Evolutionary conservation across 2,888 invertebrate species (phyloP).

Genomic region (Blomia tropicalis): DNA sequence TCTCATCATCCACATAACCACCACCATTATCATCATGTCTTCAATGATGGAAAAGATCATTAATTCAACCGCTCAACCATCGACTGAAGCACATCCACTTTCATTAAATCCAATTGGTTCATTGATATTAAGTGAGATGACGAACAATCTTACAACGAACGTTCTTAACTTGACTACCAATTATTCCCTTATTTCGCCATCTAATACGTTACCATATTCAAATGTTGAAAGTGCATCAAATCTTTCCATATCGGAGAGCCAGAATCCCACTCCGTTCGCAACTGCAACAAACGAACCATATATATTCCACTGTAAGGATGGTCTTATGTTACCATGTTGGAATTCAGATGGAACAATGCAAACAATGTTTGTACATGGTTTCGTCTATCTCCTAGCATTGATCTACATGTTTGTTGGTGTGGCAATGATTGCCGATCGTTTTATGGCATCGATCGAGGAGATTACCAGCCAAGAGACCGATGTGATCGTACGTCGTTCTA

Average conservation of each 20-base stretch:
- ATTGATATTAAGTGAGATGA: too few species aligned
- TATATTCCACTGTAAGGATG: constrained; percentile 50
- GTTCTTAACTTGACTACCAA: too few species aligned
- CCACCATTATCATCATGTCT: too few species aligned
- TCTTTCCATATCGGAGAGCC: background rate
- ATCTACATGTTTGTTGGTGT: constrained; percentile 95
- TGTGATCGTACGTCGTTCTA: constrained; percentile 67
- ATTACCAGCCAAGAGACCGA: constrained; percentile 95
- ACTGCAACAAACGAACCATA: background rate
- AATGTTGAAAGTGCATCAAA: background rate
- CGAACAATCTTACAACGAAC: too few species aligned
- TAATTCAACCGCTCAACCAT: too few species aligned
- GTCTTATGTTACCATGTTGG: constrained; percentile 78
- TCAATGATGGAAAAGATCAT: too few species aligned
- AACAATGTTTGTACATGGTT: constrained; percentile 57
- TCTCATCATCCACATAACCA: too few species aligned
- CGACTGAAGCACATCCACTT: too few species aligned
- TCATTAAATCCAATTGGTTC: too few species aligned
- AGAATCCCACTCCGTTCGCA: background rate
- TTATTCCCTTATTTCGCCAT: too few species aligned
- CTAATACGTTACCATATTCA: too few species aligned
- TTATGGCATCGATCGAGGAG: constrained; percentile 98
- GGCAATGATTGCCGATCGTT: constrained; percentile 93
- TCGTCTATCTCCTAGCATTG: constrained; percentile 72
- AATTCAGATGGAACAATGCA: constrained; percentile 46